A percentile compares a stretch with the other conserved stretches of the same genome.
These are phyloP conservation scores for Dynastes grantii DNA, from an alignment of 2,888 invertebrate genomes.

Conservation along the genomic window DNA sequence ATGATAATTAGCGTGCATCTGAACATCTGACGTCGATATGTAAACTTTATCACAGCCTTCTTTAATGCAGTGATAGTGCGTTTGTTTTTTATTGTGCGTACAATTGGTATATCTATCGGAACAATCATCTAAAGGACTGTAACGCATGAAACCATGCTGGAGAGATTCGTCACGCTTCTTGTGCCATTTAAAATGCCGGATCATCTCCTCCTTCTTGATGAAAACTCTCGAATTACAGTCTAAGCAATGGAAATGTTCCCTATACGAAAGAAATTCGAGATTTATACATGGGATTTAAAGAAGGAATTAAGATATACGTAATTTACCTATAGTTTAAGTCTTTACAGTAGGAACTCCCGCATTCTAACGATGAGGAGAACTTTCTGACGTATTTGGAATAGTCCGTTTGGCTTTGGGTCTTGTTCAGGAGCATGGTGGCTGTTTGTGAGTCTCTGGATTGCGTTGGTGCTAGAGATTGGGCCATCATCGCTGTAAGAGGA, in stretches of 20 bases:
- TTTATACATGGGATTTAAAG: neutral
- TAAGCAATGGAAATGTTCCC: constrained; percentile 96
- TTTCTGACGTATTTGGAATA: constrained; percentile 93
- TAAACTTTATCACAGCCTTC: constrained; percentile 96
- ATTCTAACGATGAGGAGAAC: constrained; percentile 86
- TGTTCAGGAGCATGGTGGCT: constrained; percentile 74
- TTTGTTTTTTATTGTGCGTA: constrained; percentile 94
- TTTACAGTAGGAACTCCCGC: constrained; percentile 88
- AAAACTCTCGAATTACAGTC: constrained; percentile 89
- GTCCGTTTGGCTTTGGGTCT: constrained; percentile 82
- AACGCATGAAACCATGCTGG: constrained; percentile 93
- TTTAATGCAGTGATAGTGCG: constrained; percentile 98
- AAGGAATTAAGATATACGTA: neutral
- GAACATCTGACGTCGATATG: constrained; percentile 98
- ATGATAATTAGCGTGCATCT: constrained; percentile 99
- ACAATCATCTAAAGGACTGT: constrained; percentile 96
- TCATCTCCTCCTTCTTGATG: constrained; percentile 98
- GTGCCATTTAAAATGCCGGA: constrained; percentile 99
- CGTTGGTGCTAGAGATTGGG: constrained; percentile 72
- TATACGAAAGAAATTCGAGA: constrained; percentile 56
- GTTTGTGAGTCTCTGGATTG: constrained; percentile 69
- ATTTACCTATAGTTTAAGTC: constrained; percentile 84
- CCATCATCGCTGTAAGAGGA: constrained; percentile 71
- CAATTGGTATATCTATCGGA: constrained; percentile 85
- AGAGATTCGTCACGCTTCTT: constrained; percentile 97